These are phyloP conservation scores for Glyphotaelius pellucidus DNA, from an alignment of 2,888 invertebrate genomes.

Conservation along the genomic window DNA sequence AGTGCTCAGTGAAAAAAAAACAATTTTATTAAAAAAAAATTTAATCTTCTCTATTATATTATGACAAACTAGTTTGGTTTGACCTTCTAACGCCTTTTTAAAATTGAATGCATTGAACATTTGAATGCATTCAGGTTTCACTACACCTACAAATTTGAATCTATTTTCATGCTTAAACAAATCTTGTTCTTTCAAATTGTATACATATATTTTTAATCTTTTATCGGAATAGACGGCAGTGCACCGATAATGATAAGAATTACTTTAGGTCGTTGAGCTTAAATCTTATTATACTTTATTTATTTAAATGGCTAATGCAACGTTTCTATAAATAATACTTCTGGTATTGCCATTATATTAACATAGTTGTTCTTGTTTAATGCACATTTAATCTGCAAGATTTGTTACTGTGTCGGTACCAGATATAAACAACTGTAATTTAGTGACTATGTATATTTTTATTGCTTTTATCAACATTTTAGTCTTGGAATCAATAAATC, in stretches of 20 bases:
- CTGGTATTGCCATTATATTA: not conserved
- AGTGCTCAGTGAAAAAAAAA: too few species aligned
- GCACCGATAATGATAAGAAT: not conserved
- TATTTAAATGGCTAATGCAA: not conserved
- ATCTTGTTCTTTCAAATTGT: not conserved
- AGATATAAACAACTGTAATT: not conserved
- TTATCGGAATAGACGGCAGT: not conserved
- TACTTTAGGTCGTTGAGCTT: not conserved
- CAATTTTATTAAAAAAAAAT: too few species aligned
- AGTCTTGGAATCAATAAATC: not conserved
- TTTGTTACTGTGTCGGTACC: not conserved
- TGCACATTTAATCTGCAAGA: not conserved
- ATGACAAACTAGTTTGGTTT: not conserved
- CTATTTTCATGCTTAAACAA: not conserved
- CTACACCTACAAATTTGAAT: not conserved
- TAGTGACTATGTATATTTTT: not conserved
- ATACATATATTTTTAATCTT: not conserved
- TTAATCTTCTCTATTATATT: not conserved
- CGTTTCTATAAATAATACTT: not conserved
- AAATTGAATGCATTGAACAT: too few species aligned
- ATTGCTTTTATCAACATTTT: not conserved
- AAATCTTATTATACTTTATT: not conserved
- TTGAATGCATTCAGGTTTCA: not conserved
- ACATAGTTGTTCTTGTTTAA: not conserved
- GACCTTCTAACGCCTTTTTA: not conserved